These are phyloP conservation scores for Chanos chanos DNA, from an alignment of 2,797 vertebrate species.

Conservation along the genomic window DNA sequence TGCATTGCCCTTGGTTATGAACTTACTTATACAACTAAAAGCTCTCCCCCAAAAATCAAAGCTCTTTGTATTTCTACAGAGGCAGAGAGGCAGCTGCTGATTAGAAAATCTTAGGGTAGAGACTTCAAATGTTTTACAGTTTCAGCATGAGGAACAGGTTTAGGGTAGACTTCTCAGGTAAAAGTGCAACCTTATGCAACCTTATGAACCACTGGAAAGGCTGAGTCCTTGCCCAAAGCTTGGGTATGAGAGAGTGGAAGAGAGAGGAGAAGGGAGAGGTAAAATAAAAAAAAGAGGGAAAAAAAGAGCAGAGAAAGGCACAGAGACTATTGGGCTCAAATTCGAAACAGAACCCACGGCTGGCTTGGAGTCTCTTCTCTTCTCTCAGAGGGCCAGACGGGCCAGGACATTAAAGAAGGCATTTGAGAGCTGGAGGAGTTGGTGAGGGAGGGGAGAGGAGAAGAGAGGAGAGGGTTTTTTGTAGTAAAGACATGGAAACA, in stretches of 20 bases:
- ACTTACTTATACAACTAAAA: too few species aligned
- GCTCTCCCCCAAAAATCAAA: neutral
- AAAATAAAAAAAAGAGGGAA: neutral
- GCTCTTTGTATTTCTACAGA: too few species aligned
- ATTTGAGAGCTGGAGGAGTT: neutral
- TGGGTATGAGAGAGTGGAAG: neutral
- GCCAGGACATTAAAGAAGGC: neutral
- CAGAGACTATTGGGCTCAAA: neutral
- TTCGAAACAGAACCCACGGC: neutral
- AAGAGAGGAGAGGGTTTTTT: neutral
- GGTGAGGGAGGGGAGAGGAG: slow-evolving; percentile 7
- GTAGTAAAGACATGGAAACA: slow-evolving; percentile 2
- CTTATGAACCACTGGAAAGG: neutral
- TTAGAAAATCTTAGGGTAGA: too few species aligned
- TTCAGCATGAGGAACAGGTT: too few species aligned
- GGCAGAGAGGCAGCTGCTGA: too few species aligned
- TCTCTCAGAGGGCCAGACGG: neutral
- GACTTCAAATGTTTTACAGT: too few species aligned
- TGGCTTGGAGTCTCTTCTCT: neutral
- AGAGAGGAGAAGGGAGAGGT: neutral
- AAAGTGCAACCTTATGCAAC: too few species aligned
- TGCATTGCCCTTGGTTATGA: too few species aligned
- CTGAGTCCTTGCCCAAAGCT: neutral
- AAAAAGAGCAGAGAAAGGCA: neutral
- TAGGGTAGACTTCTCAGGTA: too few species aligned